A percentile compares a stretch with the other conserved stretches of the same genome.
These are phyloP conservation scores for Diorhabda sublineata DNA, from an alignment of 1,140 invertebrate genomes.

Conservation along the genomic window DNA sequence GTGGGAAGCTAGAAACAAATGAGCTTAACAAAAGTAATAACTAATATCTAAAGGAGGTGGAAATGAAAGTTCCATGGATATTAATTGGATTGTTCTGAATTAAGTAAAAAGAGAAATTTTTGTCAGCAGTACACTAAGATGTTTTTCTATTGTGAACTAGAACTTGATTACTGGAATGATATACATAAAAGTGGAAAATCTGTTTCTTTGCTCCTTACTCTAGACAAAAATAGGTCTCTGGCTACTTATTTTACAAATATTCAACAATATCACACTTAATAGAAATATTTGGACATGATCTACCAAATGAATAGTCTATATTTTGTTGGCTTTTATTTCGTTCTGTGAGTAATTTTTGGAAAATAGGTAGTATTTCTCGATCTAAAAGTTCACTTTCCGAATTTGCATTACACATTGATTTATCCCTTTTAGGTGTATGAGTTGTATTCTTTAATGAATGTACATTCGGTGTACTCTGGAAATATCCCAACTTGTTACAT, in stretches of 20 bases:
- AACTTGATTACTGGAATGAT: too few species aligned
- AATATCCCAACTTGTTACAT: constrained; percentile 52
- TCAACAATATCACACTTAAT: constrained; percentile 95
- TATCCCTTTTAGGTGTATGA: constrained; percentile 35
- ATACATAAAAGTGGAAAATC: too few species aligned
- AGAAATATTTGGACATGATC: constrained; percentile 89
- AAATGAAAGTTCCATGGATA: too few species aligned
- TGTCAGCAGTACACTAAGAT: too few species aligned
- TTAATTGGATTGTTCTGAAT: too few species aligned
- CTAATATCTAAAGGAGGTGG: too few species aligned
- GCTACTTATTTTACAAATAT: constrained; percentile 60
- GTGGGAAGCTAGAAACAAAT: too few species aligned
- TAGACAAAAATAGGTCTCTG: too few species aligned
- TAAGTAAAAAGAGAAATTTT: too few species aligned
- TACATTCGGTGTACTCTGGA: constrained; percentile 61
- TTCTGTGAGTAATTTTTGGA: constrained; percentile 83
- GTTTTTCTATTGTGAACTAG: too few species aligned
- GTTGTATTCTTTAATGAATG: constrained; percentile 32
- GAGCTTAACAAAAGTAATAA: too few species aligned
- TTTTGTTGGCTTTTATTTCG: constrained; percentile 65
- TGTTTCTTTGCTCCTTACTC: too few species aligned
- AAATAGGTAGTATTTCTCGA: constrained; percentile 81
- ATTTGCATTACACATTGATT: constrained; percentile 69
- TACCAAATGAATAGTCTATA: constrained; percentile 68
- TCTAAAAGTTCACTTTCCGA: constrained; percentile 80